Evolutionary conservation across 1,140 invertebrate genomes (phyloP).

Genomic region (Bombus ignitus): DNA sequence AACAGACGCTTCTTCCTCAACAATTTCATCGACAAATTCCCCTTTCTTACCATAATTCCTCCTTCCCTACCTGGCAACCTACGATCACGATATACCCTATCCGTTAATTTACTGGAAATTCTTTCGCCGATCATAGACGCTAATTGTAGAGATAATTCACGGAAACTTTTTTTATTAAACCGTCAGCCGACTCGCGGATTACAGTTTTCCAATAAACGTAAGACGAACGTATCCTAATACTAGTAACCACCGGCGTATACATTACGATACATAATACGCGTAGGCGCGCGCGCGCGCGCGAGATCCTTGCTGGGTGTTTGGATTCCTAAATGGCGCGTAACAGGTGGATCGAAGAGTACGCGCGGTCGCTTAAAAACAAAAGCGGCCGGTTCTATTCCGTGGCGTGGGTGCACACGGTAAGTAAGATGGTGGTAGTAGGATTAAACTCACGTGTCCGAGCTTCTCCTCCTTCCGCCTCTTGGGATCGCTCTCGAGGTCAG

Average conservation of each 20-base stretch:
- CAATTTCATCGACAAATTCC: no score
- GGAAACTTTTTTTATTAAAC: no score
- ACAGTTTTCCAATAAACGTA: background rate
- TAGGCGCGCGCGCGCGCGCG: background rate
- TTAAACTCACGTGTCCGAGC: conserved; percentile 78
- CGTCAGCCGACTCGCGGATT: no score
- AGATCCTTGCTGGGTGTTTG: background rate
- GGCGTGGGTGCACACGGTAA: background rate
- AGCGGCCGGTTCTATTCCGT: conserved; percentile 1
- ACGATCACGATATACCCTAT: no score
- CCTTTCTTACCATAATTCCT: no score
- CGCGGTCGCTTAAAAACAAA: conserved; percentile 34
- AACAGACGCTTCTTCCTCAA: no score
- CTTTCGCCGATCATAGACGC: no score
- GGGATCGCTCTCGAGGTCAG: conserved; percentile 81
- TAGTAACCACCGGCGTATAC: background rate
- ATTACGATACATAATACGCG: no score
- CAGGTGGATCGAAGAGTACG: conserved; percentile 51
- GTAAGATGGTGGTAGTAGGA: background rate
- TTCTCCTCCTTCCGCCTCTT: conserved; percentile 83
- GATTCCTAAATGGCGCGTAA: conserved; percentile 51
- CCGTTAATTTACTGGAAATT: no score
- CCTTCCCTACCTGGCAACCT: no score
- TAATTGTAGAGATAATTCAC: no score
- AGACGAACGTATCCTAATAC: background rate